Base-by-base conservation (phyloP, 2,113 vertebrate species). In the Phoenicopterus ruber region DNA sequence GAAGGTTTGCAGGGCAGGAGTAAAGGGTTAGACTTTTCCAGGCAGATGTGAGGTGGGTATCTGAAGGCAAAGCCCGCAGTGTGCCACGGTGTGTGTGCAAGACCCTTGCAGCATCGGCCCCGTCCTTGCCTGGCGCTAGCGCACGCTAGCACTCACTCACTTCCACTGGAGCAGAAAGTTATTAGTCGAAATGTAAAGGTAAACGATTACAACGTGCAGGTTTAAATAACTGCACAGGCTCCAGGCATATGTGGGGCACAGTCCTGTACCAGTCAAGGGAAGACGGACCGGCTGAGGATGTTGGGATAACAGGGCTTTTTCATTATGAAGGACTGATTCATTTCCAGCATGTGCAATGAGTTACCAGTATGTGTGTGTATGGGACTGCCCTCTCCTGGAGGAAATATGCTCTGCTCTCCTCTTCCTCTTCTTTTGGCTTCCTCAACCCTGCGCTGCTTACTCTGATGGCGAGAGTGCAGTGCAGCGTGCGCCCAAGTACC, bases 341-440 rank as follows among this genome's bases (percentile, higher is more conserved):
- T 32, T 73, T 82, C 22, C 40, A 82, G 57, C 32, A 57, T 21
- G 28, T 47, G 57, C 62, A 57, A 47, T 26, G 49, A 54, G 57
- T 85, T 57, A 52, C 8, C 0, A 13, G 32, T 52, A 25, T 82
- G n/a, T 28, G 28, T 66, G 32, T 54, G 57, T 57, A 46, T 42
- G 72, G 86, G 67, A 44, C 84, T 94, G 89, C 88, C 93, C 90
- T 93, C 91, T 97, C 74, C 90, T 94, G 86, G 88, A 94, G 54
- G 74, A 95, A 88, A 67, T 57, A 40, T 5, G 55, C 72, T 94
- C 38, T 6, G 6, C 63, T 96, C 8, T 46, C 29, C 8, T 83
- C 25, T 70, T 76, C 66, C 34, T 67, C 26, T 20, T 13, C 8
- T 54, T 36, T n/a, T 8, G 49, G 44, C 31, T 82, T 91, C 29